A percentile compares a stretch with the other conserved stretches of the same genome.
These are phyloP conservation scores for Hedya salicella DNA, from an alignment of 2,888 invertebrate genomes.

Conservation along the genomic window DNA sequence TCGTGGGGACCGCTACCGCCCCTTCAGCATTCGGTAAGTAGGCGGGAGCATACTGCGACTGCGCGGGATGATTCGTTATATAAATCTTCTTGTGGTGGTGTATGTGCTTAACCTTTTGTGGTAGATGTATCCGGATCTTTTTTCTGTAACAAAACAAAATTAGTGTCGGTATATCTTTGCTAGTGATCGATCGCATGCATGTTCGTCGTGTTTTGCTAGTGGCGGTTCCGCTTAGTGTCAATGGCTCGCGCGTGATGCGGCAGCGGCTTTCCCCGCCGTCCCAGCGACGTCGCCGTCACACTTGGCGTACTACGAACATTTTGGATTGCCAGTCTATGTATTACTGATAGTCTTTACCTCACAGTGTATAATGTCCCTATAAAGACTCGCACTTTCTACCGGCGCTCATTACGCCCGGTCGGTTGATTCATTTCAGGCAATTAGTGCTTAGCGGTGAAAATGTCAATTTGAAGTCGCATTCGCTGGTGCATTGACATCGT, in stretches of 20 bases:
- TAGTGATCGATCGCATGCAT: constrained; percentile 67
- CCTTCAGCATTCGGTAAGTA: constrained; percentile 76
- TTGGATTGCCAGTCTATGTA: constrained; percentile 51
- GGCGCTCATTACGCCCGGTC: constrained; percentile 59
- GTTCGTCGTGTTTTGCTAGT: constrained; percentile 48
- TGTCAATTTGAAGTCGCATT: constrained; percentile 63
- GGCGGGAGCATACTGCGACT: constrained; percentile 79
- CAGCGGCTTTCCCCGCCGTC: constrained; percentile 74
- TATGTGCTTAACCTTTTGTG: constrained; percentile 84
- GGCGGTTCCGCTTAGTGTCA: constrained; percentile 75
- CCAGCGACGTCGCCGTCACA: constrained; percentile 61
- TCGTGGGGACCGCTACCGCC: constrained; percentile 71
- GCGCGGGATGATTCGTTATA: constrained; percentile 79
- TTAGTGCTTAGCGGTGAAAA: constrained; percentile 67
- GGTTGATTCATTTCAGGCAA: constrained; percentile 59
- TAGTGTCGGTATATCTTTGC: constrained; percentile 60
- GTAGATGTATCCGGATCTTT: constrained; percentile 84
- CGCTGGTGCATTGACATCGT: constrained; percentile 67
- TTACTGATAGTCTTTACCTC: constrained; percentile 52
- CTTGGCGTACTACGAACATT: constrained; percentile 58
- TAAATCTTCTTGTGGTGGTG: constrained; percentile 84
- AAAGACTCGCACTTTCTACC: constrained; percentile 68
- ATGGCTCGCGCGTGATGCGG: constrained; percentile 73
- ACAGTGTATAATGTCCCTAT: constrained; percentile 50
- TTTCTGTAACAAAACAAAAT: constrained; percentile 80